Evolutionary conservation across 2,113 vertebrate species (phyloP).

Genomic region (Brachyhypopomus gauderio): DNA sequence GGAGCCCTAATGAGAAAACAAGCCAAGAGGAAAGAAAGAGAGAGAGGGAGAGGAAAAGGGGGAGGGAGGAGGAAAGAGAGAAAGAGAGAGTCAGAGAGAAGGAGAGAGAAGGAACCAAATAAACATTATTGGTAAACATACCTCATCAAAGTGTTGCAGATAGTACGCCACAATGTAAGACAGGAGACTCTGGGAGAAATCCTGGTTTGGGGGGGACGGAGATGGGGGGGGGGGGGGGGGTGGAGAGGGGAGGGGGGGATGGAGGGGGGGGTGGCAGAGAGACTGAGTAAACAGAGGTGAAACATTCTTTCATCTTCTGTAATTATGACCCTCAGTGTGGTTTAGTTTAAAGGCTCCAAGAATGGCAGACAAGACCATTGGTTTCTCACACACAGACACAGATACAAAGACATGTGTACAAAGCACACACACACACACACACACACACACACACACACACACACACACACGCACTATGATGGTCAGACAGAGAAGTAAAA

Average conservation of each 20-base stretch:
- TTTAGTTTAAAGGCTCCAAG: constrained; percentile 1
- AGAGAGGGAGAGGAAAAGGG: constrained; percentile 47
- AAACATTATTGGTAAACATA: constrained; percentile 78
- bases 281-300: constrained; percentile 15
- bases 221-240: constrained; percentile 57
- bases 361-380: not conserved
- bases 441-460: no score
- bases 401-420: no score
- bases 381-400: no score
- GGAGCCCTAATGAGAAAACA: constrained; percentile 24
- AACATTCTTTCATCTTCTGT: constrained; percentile 27
- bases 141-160: constrained; percentile 96
- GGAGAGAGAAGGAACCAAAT: constrained; percentile 62
- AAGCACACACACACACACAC: no score
- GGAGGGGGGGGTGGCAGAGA: not conserved
- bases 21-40: constrained; percentile 25
- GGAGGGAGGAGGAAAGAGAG: constrained; percentile 46
- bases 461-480: no score
- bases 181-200: constrained; percentile 92
- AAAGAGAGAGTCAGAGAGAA: constrained; percentile 38
- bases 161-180: constrained; percentile 96
- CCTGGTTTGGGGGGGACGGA: constrained; percentile 82
- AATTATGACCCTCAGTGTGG: not conserved
- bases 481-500: no score
- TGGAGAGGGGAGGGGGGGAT: not conserved